These are phyloP conservation scores for Amiota mariae DNA, from an alignment of 2,888 invertebrate genomes.

Conservation along the genomic window DNA sequence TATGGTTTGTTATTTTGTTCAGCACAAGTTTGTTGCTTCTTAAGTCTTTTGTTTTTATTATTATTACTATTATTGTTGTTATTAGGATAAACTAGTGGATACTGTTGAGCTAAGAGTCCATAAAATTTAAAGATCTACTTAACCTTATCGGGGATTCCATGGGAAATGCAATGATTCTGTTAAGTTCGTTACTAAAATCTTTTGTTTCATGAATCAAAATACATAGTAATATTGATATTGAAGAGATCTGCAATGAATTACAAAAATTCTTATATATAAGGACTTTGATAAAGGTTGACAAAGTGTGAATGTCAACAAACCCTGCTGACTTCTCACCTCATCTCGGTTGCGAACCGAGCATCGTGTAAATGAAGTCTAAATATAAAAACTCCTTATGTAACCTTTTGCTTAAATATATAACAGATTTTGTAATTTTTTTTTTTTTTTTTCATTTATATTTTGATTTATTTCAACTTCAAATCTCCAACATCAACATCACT, in stretches of 20 bases:
- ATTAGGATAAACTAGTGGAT: not conserved
- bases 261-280: too few relatives aligned
- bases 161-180: not conserved
- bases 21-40: not conserved
- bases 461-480: not conserved
- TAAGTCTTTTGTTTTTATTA: not conserved
- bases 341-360: too few relatives aligned
- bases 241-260: too few relatives aligned
- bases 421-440: not conserved
- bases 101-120: not conserved
- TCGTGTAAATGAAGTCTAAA: not conserved
- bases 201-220: not conserved
- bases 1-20: not conserved
- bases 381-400: not conserved
- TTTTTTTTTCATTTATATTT: not conserved
- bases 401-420: not conserved
- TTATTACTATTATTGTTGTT: not conserved
- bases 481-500: not conserved
- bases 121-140: constrained; percentile 2
- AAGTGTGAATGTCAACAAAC: too few relatives aligned
- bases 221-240: too few relatives aligned
- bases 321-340: too few relatives aligned
- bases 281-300: too few relatives aligned
- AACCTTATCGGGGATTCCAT: not conserved
- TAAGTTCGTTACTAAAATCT: constrained; percentile 2